Percentiles rank a stretch among this genome's conserved stretches.
phyloP scores from a whole-genome alignment of 2,113 vertebrate species.

The Fukomys damarensis region DNA sequence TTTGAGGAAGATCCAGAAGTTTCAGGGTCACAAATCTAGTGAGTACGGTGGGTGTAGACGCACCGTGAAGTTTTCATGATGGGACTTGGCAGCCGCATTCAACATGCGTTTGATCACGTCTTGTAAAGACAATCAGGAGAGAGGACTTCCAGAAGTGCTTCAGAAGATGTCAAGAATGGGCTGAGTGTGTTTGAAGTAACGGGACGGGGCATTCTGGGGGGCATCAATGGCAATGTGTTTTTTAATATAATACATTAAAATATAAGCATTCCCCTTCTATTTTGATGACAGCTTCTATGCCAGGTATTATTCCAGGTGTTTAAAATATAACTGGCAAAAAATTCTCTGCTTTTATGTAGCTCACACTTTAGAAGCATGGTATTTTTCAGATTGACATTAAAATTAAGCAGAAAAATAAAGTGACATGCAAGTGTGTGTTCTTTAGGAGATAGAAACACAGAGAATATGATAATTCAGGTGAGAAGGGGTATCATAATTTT shows the following conservation, averaged over 20 bases:
- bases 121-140: background rate
- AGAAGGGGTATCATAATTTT: background rate
- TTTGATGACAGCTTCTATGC: background rate
- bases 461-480: background rate
- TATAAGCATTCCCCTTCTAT: background rate
- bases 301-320: background rate
- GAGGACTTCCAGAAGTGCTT: no score
- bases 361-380: background rate
- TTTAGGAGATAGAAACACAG: background rate
- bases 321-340: background rate
- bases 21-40: background rate
- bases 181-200: background rate
- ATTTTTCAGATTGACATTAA: background rate
- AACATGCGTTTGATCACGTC: background rate
- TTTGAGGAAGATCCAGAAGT: background rate
- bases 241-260: background rate
- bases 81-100: background rate
- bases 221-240: background rate
- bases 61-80: background rate
- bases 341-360: background rate
- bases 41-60: background rate
- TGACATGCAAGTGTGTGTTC: background rate
- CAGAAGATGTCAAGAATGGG: background rate
- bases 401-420: background rate
- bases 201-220: background rate